phyloP scores from a whole-genome alignment of 2,113 vertebrate genomes.

The Pelvicachromis taeniatus region DNA sequence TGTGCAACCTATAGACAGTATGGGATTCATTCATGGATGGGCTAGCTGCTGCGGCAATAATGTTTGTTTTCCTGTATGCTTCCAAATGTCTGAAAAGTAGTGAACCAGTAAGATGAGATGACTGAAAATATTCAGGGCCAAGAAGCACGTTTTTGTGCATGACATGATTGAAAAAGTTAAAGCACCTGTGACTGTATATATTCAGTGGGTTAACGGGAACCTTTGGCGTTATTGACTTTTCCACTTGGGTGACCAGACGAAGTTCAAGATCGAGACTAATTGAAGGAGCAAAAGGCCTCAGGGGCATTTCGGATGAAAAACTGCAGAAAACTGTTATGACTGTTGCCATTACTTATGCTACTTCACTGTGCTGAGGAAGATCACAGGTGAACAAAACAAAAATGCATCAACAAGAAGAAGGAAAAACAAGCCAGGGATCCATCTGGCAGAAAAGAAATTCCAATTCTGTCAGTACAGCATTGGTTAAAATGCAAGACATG shows the following conservation, averaged over 20 bases:
- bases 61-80: neutral
- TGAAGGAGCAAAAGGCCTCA: neutral
- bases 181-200: neutral
- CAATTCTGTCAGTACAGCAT: neutral
- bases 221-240: conserved; percentile 8
- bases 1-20: neutral
- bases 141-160: neutral
- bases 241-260: neutral
- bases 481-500: neutral
- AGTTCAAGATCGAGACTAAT: conserved; percentile 16
- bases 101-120: neutral
- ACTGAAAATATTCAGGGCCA: neutral
- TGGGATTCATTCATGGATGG: neutral
- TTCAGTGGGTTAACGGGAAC: neutral
- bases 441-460: neutral
- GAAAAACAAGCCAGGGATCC: neutral
- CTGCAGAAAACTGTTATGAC: neutral
- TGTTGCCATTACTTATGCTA: neutral
- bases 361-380: neutral
- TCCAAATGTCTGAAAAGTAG: neutral
- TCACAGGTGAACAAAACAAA: neutral
- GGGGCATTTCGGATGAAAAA: neutral
- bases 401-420: neutral
- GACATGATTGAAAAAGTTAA: neutral
- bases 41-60: neutral